A percentile compares a stretch with the other conserved stretches of the same genome.
Conservation (phyloP, 2,113 vertebrate species). For the Daboia siamensis region DNA sequence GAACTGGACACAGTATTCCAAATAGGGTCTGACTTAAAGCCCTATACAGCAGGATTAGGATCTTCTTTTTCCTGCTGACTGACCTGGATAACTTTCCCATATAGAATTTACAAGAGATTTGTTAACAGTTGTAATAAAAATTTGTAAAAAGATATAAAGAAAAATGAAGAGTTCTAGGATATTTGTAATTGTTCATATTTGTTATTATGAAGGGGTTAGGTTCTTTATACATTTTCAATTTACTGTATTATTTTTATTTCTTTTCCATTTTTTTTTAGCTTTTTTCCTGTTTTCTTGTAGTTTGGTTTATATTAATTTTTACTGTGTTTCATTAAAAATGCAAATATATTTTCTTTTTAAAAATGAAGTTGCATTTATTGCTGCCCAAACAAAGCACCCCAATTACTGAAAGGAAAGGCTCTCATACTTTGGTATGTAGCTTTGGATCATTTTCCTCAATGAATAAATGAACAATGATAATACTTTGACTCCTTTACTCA, state of each 20-base stretch:
- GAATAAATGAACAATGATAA: not conserved
- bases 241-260: not conserved
- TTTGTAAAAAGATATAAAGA: not conserved
- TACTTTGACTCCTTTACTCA: not conserved
- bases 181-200: not conserved
- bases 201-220: not conserved
- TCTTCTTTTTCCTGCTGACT: not conserved
- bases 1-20: not conserved
- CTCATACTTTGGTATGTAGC: not conserved
- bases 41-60: not conserved
- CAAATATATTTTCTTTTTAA: not conserved
- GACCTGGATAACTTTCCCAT: not conserved
- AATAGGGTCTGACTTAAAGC: not conserved
- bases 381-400: not conserved
- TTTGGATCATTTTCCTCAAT: not conserved
- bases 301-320: not conserved
- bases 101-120: not conserved
- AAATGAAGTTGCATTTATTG: not conserved
- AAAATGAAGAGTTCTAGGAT: not conserved
- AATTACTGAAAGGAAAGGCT: not conserved
- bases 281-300: not conserved
- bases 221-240: not conserved
- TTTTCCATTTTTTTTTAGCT: not conserved
- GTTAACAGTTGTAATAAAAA: not conserved
- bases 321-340: not conserved